Conservation (phyloP, 2,113 vertebrate species). For the Cyphomyrus discorhynchus region DNA sequence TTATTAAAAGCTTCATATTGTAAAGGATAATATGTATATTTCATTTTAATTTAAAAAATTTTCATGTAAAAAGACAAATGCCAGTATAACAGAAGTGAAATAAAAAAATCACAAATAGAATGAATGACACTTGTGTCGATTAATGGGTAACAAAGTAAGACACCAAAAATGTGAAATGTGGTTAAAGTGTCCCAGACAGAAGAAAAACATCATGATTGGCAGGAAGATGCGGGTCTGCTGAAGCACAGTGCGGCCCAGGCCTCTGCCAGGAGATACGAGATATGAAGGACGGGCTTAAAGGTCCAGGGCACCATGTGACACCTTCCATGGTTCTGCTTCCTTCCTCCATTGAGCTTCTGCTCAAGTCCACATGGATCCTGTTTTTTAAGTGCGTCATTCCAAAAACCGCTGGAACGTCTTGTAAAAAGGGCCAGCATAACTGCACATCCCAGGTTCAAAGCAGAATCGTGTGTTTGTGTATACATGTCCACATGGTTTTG, state of each 20-base stretch:
- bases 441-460: not conserved
- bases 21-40: not conserved
- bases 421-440: not conserved
- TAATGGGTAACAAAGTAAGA: not conserved
- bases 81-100: not conserved
- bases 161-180: not conserved
- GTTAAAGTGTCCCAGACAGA: not conserved
- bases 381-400: not conserved
- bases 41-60: not conserved
- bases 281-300: not conserved
- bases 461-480: not conserved
- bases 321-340: not conserved
- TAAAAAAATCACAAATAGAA: not conserved
- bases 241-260: not conserved
- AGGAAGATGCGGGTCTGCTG: not conserved
- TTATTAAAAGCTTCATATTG: not conserved
- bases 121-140: not conserved
- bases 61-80: not conserved
- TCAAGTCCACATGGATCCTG: not conserved
- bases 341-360: not conserved
- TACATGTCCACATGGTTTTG: not conserved
- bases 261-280: slow-evolving; percentile 5
- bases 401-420: slow-evolving; percentile 6
- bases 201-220: not conserved
- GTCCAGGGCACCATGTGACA: not conserved